Evolutionary conservation across 2,113 vertebrate species (phyloP).

Genomic region (Origma solitaria): DNA sequence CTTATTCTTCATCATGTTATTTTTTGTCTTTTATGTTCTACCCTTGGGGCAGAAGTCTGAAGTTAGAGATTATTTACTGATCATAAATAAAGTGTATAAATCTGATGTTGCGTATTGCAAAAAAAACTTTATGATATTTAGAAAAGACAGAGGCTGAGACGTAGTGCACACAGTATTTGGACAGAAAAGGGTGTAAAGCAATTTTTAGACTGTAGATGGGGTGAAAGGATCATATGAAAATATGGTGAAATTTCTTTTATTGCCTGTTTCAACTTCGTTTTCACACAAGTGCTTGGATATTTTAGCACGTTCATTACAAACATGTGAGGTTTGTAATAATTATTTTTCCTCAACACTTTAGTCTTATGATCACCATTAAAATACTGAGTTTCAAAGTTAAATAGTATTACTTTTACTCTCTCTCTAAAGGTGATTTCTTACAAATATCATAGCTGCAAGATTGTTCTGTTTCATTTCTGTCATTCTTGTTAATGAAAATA

Average conservation of each 20-base stretch:
- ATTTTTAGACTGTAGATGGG: constrained; percentile 56
- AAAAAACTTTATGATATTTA: background rate
- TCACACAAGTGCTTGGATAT: background rate
- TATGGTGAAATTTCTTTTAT: background rate
- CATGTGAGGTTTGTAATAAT: background rate
- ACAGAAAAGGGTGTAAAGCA: constrained; percentile 14
- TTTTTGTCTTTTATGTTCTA: background rate
- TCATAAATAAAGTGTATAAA: background rate
- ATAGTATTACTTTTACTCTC: background rate
- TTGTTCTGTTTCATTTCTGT: background rate
- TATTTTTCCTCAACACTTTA: background rate
- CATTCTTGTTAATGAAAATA: background rate
- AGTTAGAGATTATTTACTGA: background rate
- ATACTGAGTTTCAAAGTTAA: background rate
- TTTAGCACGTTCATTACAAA: background rate
- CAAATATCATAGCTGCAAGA: background rate
- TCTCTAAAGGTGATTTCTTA: background rate
- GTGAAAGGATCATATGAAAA: constrained; percentile 45
- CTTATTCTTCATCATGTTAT: background rate
- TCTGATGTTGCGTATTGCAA: background rate
- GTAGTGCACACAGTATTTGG: background rate
- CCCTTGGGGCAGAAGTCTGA: background rate
- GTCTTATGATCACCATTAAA: background rate
- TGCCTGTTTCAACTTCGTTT: background rate
- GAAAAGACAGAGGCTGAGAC: background rate